These are phyloP conservation scores for Eulemur coronatus DNA, from an alignment of 2,797 vertebrate genomes.

Conservation along the genomic window DNA sequence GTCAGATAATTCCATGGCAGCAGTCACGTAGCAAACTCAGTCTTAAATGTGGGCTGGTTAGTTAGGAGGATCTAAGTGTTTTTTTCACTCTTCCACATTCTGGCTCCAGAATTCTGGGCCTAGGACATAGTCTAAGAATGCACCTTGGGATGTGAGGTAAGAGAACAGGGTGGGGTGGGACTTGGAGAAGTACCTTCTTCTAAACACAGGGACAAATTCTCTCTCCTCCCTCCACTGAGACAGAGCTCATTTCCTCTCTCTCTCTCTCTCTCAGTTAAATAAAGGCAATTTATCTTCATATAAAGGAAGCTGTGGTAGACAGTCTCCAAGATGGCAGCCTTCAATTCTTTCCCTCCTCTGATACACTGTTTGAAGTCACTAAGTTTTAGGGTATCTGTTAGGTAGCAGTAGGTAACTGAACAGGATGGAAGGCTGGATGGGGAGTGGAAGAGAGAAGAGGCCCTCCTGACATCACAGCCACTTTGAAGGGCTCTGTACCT, in stretches of 20 bases:
- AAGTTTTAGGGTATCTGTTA: neutral
- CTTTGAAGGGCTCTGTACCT: neutral
- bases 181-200: constrained; percentile 29
- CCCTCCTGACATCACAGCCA: neutral
- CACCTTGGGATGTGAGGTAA: neutral
- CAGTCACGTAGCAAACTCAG: constrained; percentile 54
- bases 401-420: neutral
- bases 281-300: neutral
- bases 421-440: too few species aligned
- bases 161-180: neutral
- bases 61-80: constrained; percentile 36
- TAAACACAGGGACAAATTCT: neutral
- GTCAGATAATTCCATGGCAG: constrained; percentile 50
- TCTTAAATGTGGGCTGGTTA: constrained; percentile 40
- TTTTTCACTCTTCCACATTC: constrained; percentile 49
- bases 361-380: neutral
- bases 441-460: neutral
- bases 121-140: constrained; percentile 41
- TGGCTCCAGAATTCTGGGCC: constrained; percentile 27
- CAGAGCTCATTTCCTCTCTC: neutral
- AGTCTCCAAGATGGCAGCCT: neutral
- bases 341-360: neutral
- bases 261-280: neutral
- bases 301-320: neutral
- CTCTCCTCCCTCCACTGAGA: neutral